Conservation (phyloP, 2,113 vertebrate species). For the Heterotis niloticus region DNA sequence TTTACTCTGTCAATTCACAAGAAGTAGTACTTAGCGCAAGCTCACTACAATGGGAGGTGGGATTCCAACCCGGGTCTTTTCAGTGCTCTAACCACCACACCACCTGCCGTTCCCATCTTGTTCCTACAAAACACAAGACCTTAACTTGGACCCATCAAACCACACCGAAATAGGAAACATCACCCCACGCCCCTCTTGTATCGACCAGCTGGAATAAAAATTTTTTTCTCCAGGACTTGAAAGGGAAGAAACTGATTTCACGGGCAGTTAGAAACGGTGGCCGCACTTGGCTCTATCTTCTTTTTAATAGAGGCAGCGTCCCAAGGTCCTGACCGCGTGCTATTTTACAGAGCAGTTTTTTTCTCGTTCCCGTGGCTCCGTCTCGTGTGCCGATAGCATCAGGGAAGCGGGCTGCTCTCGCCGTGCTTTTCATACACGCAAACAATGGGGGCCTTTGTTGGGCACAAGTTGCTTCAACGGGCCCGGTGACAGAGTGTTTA, state of each 20-base stretch:
- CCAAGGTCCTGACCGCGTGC: too few relatives aligned
- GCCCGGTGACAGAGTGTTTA: constrained; percentile 19
- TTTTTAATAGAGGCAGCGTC: neutral
- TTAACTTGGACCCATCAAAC: neutral
- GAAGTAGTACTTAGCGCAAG: too few relatives aligned
- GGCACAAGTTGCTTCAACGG: neutral
- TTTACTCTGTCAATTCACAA: too few relatives aligned
- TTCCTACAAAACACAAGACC: too few relatives aligned
- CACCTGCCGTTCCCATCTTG: too few relatives aligned
- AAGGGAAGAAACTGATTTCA: constrained; percentile 25
- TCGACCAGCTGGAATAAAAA: neutral
- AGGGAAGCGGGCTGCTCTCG: constrained; percentile 26
- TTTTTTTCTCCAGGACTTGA: neutral
- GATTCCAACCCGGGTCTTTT: too few relatives aligned
- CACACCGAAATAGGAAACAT: neutral
- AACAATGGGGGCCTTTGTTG: constrained; percentile 52
- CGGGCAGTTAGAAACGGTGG: constrained; percentile 5
- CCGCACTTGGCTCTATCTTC: neutral
- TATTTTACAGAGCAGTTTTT: neutral
- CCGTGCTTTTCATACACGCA: constrained; percentile 45
- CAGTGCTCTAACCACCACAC: too few relatives aligned
- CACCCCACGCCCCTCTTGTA: neutral
- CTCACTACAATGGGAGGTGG: too few relatives aligned
- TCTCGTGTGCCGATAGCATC: constrained; percentile 46
- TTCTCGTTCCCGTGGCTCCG: neutral